Evolutionary conservation across 2,113 vertebrate genomes (phyloP), one percentile per base, ranked within the genome.

Genomic region (Cinclus mexicanus): DNA sequence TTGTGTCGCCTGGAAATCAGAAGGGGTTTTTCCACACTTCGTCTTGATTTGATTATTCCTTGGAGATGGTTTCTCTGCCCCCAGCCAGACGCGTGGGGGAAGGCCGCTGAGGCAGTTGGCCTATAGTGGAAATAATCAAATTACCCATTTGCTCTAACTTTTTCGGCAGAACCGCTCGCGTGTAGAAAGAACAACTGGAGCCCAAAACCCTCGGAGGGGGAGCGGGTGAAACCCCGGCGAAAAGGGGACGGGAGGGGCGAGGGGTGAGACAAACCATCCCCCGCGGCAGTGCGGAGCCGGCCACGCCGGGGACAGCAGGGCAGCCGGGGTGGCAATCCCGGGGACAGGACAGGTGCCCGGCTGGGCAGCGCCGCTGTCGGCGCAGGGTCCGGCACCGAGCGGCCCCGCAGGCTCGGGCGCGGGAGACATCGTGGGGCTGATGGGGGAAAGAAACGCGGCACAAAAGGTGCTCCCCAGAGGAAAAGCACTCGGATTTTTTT

Each of bases 71-170:
- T 97, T 98, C 97, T 98, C 98, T 98, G 98, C 98, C 97, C 94
- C 93, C 65, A 89, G 78, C 92, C 98, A 99, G 99, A 98, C 99
- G 99, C 99, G 99, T 99, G 99, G 98, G 99, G 98, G 98, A 99
- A 98, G 98, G 99, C 98, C 98, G 98, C 98, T 97, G 98, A 97
- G 98, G 98, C 99, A 99, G 99, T 99, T 99, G 99, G 98, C 98
- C 99, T 99, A 99, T 99, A 98, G 98, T 98, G 98, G 97, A 96
- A 98, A 97, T 99, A 99, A 99, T 99, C 98, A 97, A 99, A 99
- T 99, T 99, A 99, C 98, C 98, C 98, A 99, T 99, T 99, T 99
- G 98, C 97, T 98, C 98, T 99, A 99, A 99, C 98, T 99, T 99
- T 98, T 95, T 98, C 97, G 98, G 98, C 98, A 96, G 98, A 97